Evolutionary conservation across 2,888 invertebrate species (phyloP).

Genomic region (Drymonia ruficornis): DNA sequence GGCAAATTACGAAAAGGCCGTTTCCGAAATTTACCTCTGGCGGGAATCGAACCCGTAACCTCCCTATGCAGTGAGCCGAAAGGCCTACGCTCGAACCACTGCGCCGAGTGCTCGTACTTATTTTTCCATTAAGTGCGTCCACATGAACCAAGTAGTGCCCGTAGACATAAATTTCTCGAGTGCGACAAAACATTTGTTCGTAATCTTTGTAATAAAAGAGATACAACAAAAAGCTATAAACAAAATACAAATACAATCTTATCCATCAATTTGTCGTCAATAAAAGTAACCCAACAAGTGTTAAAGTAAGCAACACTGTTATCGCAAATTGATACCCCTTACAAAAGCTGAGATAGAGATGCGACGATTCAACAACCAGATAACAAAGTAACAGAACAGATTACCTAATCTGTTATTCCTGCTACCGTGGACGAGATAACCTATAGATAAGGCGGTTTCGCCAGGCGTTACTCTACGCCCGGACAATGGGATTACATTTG

Average conservation of each 20-base stretch:
- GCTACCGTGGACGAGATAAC: conserved; percentile 45
- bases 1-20: no score
- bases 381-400: conserved; percentile 36
- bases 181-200: no score
- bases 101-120: no score
- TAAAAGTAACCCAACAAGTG: conserved; percentile 16
- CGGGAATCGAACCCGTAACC: no score
- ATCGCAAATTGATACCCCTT: conserved; percentile 40
- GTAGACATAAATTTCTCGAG: no score
- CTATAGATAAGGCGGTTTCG: conserved; percentile 56
- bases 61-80: no score
- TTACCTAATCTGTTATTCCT: conserved; percentile 38
- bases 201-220: neutral
- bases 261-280: conserved; percentile 1
- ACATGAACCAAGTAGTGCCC: no score
- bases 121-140: no score
- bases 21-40: no score
- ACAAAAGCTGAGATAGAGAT: conserved; percentile 24
- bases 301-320: conserved; percentile 13
- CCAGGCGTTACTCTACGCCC: conserved; percentile 50
- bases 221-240: neutral
- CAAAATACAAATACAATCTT: neutral
- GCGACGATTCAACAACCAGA: conserved; percentile 26
- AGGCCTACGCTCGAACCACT: no score
- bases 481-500: conserved; percentile 70